Base-by-base conservation (phyloP, 2,888 invertebrate genomes). In the Oscheius sp. region DNA sequence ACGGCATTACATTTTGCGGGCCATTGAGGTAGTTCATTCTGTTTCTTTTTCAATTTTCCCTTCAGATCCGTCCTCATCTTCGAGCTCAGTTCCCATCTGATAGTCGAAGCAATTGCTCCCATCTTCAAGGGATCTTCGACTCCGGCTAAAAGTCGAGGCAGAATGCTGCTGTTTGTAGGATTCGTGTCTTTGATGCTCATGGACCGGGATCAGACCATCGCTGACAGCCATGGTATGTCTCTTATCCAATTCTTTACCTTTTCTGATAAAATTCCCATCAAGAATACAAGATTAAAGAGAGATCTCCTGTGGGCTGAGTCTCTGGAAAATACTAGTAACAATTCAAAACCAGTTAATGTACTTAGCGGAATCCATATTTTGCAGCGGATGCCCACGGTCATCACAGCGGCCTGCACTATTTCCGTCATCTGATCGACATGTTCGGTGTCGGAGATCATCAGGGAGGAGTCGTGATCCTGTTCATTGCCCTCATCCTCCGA, bases 361-460 rank as follows among this genome's bases (percentile, higher is more conserved):
- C 42, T 42, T 3, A 42, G 42, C 42, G 3, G 7, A 42, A 42
- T 42, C 42, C 7, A 3, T 42, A 3, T 9, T 70, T 70, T 63
- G n/a, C 73, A 89, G 89, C 88, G 70, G 90, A 91, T 68, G 87
- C 89, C 21, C 90, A 90, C 73, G 87, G 89, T 55, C 91, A 91
- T 81, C 90, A 90, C 75, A 89, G 89, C 62, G 90, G 91, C 37
- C 85, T 91, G 53, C 90, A 91, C 81, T 76, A 91, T 5, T 91
- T 91, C 83, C 90, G 91, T 73, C 91, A 91, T 87, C 79, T 91
- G 10, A 88, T 91, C 35, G 89, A 89, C 29, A 89, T 91, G 84
- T 90, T 91, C 65, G 92, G 91, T 29, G 89, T 92, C 79, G 91
- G 91, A 9, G 92, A 92, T 84, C 92, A 92, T 84, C 91, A 92